Conservation (phyloP, 64 coral and sea anemone species). For the Stylophora pistillata region DNA sequence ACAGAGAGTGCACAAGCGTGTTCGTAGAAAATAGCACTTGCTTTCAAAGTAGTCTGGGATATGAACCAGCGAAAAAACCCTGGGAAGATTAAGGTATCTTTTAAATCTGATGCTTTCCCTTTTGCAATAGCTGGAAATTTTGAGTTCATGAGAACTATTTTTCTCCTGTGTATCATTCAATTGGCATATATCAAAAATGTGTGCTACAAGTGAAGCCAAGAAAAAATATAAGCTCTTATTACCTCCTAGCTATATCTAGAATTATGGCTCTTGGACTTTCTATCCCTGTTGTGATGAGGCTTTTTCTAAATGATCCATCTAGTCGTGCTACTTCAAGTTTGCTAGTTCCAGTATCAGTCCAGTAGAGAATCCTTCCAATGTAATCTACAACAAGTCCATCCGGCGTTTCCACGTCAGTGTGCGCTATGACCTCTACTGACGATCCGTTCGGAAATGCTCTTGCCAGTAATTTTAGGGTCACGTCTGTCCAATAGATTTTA, state of each 20-base stretch:
- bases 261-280: constrained; percentile 66
- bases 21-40: no score
- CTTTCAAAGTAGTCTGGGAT: no score
- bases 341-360: constrained; percentile 67
- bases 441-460: constrained; percentile 43
- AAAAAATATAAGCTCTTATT: background rate
- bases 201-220: background rate
- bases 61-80: no score
- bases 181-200: no score
- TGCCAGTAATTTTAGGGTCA: constrained; percentile 2
- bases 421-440: constrained; percentile 26
- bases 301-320: constrained; percentile 58
- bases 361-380: constrained; percentile 60
- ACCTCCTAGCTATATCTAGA: constrained; percentile 58
- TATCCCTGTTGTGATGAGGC: constrained; percentile 44
- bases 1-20: no score
- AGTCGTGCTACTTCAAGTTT: constrained; percentile 64
- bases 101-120: no score
- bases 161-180: no score
- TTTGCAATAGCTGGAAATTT: no score
- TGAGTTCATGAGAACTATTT: no score
- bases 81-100: no score
- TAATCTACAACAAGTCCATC: constrained; percentile 65
- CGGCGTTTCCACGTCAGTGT: constrained; percentile 24
- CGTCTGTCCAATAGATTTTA: constrained; percentile 64